Base-by-base conservation (phyloP, 2,797 vertebrate species). In the Hafferia zeledoni region DNA sequence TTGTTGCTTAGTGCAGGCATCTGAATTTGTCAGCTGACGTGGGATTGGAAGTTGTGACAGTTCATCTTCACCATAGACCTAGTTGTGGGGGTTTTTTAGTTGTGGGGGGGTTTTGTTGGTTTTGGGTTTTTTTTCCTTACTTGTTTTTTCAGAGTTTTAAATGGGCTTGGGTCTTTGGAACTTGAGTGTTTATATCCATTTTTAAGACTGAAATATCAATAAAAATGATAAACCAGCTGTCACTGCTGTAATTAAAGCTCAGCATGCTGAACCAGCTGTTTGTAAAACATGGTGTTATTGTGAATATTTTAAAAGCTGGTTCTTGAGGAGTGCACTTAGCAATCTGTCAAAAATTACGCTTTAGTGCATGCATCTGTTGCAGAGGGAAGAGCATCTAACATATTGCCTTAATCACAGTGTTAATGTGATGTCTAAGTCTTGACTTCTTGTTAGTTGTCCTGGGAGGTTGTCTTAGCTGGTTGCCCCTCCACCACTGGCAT, bases 181-280 rank as follows among this genome's bases (percentile, higher is more conserved):
- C 44, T 74, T 47, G 30, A 68, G 44, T 52, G 20, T 60, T 64
- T 93, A 39, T 16, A 57, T 80, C 17, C 14, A 14, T 78, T 87
- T 85, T 96, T 77, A 75, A 80, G 67, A 50, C 30, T 46, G 43
- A 41, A 68, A 27, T 7, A 75, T 74, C 83, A 78, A 57, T 80
- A 61, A 72, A 76, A 92, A 89, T 88, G 30, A 72, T 89, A 86
- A 67, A 46, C 46, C 63, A 79, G 55, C 44, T 96, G 82, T 65
- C 57, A 56, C 53, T 90, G 46, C 64, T 80, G 61, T 84, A 95
- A 61, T 92, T 92, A 93, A 84, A 94, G 65, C 72, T 89, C 80
- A 81, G 74, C 20, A 30, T 71, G 65, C 57, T 91, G 90, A 89
- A 88, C 41, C 84, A 91, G 65, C 87, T 91, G 79, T 91, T 94